A percentile compares a stretch with the other conserved stretches of the same genome.
Conservation (phyloP, 2,797 vertebrate species). For the Lutjanus campechanus region DNA sequence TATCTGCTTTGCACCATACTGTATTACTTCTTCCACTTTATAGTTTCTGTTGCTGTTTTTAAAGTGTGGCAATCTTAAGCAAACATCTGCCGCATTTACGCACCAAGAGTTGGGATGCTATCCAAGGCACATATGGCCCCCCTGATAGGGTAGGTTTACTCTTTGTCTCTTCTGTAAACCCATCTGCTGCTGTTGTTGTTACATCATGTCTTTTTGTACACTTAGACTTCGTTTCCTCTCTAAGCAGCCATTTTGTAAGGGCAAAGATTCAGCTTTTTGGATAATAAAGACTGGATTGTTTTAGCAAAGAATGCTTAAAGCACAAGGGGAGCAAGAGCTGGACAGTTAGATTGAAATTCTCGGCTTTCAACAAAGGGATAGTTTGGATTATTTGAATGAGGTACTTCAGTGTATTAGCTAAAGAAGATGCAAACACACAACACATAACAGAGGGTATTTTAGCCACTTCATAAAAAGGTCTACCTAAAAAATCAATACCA, state of each 20-base stretch:
- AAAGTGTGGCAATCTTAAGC: slow-evolving; percentile 75
- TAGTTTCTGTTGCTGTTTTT: slow-evolving; percentile 67
- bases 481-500: too few relatives aligned
- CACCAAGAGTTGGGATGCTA: slow-evolving; percentile 78
- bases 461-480: too few relatives aligned
- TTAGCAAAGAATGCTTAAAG: not conserved
- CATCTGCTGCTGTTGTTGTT: slow-evolving; percentile 82
- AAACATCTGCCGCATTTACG: slow-evolving; percentile 85
- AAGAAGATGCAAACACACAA: too few relatives aligned
- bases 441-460: too few relatives aligned
- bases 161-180: slow-evolving; percentile 80
- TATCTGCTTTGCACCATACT: slow-evolving; percentile 48
- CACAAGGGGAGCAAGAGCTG: not conserved
- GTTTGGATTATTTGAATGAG: too few relatives aligned
- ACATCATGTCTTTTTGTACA: slow-evolving; percentile 69
- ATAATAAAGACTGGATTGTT: slow-evolving; percentile 3
- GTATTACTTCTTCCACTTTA: slow-evolving; percentile 61
- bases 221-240: slow-evolving; percentile 58
- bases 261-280: slow-evolving; percentile 14
- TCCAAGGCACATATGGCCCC: slow-evolving; percentile 83
- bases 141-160: slow-evolving; percentile 82
- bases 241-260: slow-evolving; percentile 57
- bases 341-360: not conserved
- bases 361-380: not conserved
- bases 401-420: too few relatives aligned